A percentile compares a stretch with the other conserved stretches of the same genome.
These are phyloP conservation scores for Gasteruption jaculator DNA, from an alignment of 2,888 invertebrate genomes.

Conservation along the genomic window DNA sequence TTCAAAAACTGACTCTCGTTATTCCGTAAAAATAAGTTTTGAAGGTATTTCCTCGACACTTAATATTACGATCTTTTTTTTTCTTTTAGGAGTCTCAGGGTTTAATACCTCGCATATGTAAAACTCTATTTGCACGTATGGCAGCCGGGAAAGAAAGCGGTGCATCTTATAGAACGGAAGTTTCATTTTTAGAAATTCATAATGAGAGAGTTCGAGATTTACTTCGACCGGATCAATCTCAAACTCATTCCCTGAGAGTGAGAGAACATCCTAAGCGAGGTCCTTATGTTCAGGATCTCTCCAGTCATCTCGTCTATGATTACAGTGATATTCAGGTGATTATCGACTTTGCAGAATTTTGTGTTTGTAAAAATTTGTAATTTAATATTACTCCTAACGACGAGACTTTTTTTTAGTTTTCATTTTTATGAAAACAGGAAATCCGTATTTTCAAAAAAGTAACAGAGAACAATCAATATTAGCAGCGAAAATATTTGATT, in stretches of 20 bases:
- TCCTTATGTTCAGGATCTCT: slow-evolving; percentile 82
- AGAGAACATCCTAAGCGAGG: slow-evolving; percentile 77
- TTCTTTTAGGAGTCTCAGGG: slow-evolving; percentile 68
- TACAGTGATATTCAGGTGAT: slow-evolving; percentile 80
- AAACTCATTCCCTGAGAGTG: slow-evolving; percentile 70
- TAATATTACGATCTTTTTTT: slow-evolving; percentile 6
- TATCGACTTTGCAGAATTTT: no score
- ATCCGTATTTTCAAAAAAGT: no score
- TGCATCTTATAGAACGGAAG: slow-evolving; percentile 80
- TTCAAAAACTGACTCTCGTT: no score
- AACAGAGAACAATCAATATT: no score
- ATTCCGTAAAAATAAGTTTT: slow-evolving; percentile 7
- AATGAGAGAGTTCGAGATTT: slow-evolving; percentile 78
- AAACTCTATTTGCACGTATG: slow-evolving; percentile 77
- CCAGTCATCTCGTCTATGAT: slow-evolving; percentile 80
- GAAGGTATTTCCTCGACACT: slow-evolving; percentile 8
- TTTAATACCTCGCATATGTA: slow-evolving; percentile 80
- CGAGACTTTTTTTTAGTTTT: no score
- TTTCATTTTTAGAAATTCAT: slow-evolving; percentile 82
- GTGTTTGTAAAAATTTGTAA: no score
- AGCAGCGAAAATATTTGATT: no score
- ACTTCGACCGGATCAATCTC: slow-evolving; percentile 56
- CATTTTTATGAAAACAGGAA: no score
- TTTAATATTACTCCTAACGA: no score
- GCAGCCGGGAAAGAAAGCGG: slow-evolving; percentile 76